phyloP scores from a whole-genome alignment of 2,888 invertebrate genomes.

The Drosophila ochracea region DNA sequence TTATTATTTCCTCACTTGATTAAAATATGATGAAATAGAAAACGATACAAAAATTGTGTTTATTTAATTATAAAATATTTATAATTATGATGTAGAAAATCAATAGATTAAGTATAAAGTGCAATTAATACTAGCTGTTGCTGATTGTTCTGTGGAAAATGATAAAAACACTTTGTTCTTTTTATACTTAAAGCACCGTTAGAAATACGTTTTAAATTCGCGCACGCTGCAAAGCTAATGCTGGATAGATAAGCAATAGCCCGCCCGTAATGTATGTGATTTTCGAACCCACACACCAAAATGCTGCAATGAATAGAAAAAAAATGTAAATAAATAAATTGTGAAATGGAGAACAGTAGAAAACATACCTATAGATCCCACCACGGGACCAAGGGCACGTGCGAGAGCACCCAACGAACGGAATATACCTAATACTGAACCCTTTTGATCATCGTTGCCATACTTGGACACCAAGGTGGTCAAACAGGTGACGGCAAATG shows the following conservation, averaged over 20 bases:
- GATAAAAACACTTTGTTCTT: constrained; percentile 38
- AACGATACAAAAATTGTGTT: constrained; percentile 44
- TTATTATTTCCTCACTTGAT: background rate
- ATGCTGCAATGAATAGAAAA: constrained; percentile 87
- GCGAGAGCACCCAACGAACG: constrained; percentile 97
- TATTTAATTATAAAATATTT: constrained; percentile 40
- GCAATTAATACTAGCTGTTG: constrained; percentile 64
- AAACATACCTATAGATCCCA: constrained; percentile 91
- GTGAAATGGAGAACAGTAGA: background rate
- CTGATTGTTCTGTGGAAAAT: constrained; percentile 32
- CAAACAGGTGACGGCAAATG: constrained; percentile 97
- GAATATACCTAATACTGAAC: constrained; percentile 96
- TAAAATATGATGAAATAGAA: constrained; percentile 11
- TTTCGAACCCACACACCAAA: constrained; percentile 95
- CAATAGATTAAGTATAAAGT: constrained; percentile 53
- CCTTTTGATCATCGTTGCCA: constrained; percentile 93
- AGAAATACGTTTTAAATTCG: constrained; percentile 55
- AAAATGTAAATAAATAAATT: constrained; percentile 13
- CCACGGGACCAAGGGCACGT: constrained; percentile 95
- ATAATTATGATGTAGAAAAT: constrained; percentile 42
- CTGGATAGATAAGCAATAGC: constrained; percentile 90
- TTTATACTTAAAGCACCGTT: constrained; percentile 36
- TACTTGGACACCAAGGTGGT: constrained; percentile 96
- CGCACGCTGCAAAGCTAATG: constrained; percentile 87
- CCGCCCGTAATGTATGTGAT: constrained; percentile 94